These are phyloP conservation scores for Penaeus chinensis DNA, from an alignment of 1,140 invertebrate genomes.

Conservation along the genomic window DNA sequence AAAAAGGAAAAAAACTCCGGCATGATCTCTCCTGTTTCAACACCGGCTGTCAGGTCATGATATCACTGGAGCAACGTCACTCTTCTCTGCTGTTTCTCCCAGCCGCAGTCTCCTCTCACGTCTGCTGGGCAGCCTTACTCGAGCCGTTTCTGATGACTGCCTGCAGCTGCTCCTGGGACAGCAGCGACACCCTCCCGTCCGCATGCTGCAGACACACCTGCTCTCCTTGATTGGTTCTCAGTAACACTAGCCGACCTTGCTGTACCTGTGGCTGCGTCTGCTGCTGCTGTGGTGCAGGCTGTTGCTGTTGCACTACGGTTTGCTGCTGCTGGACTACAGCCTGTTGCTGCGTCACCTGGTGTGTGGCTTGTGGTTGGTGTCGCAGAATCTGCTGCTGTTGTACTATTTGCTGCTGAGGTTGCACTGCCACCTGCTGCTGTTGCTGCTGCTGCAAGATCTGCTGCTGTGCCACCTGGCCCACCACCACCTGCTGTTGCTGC, in stretches of 20 bases:
- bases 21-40: too few relatives aligned
- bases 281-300: slow-evolving; percentile 28
- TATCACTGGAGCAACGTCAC: too few relatives aligned
- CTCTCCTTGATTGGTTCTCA: slow-evolving; percentile 55
- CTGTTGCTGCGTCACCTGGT: slow-evolving; percentile 15
- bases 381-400: neutral
- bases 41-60: too few relatives aligned
- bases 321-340: slow-evolving; percentile 31
- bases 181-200: slow-evolving; percentile 48
- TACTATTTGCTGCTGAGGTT: neutral
- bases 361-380: slow-evolving; percentile 6
- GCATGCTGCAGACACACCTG: slow-evolving; percentile 46
- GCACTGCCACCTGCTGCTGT: neutral
- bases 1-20: too few relatives aligned
- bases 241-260: slow-evolving; percentile 47
- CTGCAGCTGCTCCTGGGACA: slow-evolving; percentile 53
- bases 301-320: slow-evolving; percentile 28
- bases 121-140: slow-evolving; percentile 34
- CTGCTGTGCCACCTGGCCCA: neutral
- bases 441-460: slow-evolving; percentile 1
- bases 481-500: neutral
- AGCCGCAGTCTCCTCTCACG: slow-evolving; percentile 9
- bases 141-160: slow-evolving; percentile 32
- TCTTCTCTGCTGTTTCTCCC: too few relatives aligned
- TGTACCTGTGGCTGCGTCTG: slow-evolving; percentile 27